Evolutionary conservation across 2,113 vertebrate species (phyloP).

Genomic region (Equus quagga): DNA sequence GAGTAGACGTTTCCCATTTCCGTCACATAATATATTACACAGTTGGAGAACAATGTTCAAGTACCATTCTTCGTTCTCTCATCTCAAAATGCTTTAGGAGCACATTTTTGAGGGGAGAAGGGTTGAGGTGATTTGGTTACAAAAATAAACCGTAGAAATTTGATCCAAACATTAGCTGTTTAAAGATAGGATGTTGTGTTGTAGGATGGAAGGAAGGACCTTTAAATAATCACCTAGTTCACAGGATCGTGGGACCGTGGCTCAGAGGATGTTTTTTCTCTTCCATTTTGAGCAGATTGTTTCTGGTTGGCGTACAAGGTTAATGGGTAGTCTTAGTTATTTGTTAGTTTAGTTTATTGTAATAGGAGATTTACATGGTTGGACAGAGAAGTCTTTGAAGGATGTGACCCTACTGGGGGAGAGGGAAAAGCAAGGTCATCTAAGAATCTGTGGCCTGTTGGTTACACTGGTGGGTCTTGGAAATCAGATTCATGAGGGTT

Average conservation of each 20-base stretch:
- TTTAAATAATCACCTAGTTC: not conserved
- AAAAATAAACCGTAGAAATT: not conserved
- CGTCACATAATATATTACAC: not conserved
- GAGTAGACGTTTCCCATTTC: conserved; percentile 9
- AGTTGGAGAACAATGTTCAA: not conserved
- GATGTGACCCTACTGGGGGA: not conserved
- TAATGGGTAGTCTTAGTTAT: not conserved
- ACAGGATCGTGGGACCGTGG: not conserved
- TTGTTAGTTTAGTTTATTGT: conserved; percentile 15
- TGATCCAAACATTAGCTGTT: not conserved
- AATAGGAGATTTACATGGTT: not conserved
- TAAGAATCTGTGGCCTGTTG: not conserved
- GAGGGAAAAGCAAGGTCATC: not conserved
- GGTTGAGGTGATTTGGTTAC: conserved; percentile 15
- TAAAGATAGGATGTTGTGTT: not conserved
- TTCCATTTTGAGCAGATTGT: conserved; percentile 8
- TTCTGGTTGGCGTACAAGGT: not conserved
- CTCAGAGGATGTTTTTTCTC: not conserved
- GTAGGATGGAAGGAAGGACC: not conserved
- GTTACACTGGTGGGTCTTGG: not conserved
- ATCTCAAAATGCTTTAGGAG: not conserved
- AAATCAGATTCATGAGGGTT: not conserved
- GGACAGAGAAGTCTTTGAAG: not conserved
- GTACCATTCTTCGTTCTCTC: not conserved
- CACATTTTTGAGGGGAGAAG: not conserved